Evolutionary conservation across 1,140 invertebrate genomes (phyloP), one percentile per base, ranked within the genome.

Genomic region (Magallana ariakensis): DNA sequence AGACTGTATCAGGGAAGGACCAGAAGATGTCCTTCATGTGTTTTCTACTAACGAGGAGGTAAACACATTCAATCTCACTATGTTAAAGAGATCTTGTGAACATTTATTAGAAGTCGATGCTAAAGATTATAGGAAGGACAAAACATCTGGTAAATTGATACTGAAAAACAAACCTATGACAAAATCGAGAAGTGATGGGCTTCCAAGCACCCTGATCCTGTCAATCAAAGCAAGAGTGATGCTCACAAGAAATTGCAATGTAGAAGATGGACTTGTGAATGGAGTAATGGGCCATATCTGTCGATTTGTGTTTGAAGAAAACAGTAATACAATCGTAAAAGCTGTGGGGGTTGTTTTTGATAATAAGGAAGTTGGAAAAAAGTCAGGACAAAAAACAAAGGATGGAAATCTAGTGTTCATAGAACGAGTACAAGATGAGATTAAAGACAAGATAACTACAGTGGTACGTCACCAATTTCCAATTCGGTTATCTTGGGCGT

Each of bases 181-280:
- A n/a, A 1, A 80, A 26, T n/a, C 70, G 7, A 26, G 7, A 19
- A 19, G 16, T 2, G 70, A 80, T 80, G 70, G 70, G 0, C 7
- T 80, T 0, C 15, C 15, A 80, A 80, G 1, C 26, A n/a, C 11
- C 5, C 70, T 80, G 16, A 19, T 80, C 2, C 2, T 80, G 22
- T 16, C 70, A 1, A 26, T 19, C 1, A 26, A 80, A 3, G 70
- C 70, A 13, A 80, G 70, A 80, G 70, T 80, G 1, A 80, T 80
- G 70, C 22, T 80, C 0, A 80, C 70, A 16, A 55, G 53, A 15
- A 87, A 83, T 33, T 22, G 66, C 55, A 54, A 87, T 66, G 80
- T 81, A 1, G 16, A 58, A 19, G 85, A 87, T 87, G 85, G 85
- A 46, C 58, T 87, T 11, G 85, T 87, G 13, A 87, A 87, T 87